Conservation (phyloP, 2,888 invertebrate species). For the Acleris laterana region DNA sequence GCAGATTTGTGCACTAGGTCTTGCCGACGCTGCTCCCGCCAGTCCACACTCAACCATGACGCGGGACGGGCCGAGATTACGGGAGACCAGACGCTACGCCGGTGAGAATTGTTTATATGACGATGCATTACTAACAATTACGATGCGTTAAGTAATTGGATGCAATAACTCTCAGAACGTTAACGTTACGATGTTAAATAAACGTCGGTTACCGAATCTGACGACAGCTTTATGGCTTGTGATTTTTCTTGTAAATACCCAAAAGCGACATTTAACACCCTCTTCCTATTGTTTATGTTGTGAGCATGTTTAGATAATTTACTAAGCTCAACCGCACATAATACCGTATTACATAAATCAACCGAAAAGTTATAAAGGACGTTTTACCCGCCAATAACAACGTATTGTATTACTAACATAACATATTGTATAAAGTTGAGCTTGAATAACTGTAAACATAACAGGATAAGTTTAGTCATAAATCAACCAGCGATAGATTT, state of each 20-base stretch:
- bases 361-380: slow-evolving; percentile 6
- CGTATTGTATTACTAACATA: slow-evolving; percentile 6
- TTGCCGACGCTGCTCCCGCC: slow-evolving; percentile 34
- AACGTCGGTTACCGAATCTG: neutral
- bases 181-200: neutral
- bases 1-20: slow-evolving; percentile 38
- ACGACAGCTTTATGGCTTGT: neutral
- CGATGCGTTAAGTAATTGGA: neutral
- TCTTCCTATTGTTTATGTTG: neutral
- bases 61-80: slow-evolving; percentile 38
- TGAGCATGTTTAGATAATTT: slow-evolving; percentile 18
- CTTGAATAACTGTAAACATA: slow-evolving; percentile 21
- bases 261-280: neutral
- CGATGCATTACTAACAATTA: slow-evolving; percentile 11
- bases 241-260: neutral
- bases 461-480: slow-evolving; percentile 28
- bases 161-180: slow-evolving; percentile 5
- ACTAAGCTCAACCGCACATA: neutral
- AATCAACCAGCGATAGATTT: slow-evolving; percentile 25
- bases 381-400: slow-evolving; percentile 5
- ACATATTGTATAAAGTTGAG: slow-evolving; percentile 17
- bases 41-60: slow-evolving; percentile 37
- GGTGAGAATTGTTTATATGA: slow-evolving; percentile 31
- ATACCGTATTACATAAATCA: slow-evolving; percentile 21
- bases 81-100: slow-evolving; percentile 33